Base-by-base conservation (phyloP, 2,113 vertebrate genomes). In the Pluvialis apricaria region DNA sequence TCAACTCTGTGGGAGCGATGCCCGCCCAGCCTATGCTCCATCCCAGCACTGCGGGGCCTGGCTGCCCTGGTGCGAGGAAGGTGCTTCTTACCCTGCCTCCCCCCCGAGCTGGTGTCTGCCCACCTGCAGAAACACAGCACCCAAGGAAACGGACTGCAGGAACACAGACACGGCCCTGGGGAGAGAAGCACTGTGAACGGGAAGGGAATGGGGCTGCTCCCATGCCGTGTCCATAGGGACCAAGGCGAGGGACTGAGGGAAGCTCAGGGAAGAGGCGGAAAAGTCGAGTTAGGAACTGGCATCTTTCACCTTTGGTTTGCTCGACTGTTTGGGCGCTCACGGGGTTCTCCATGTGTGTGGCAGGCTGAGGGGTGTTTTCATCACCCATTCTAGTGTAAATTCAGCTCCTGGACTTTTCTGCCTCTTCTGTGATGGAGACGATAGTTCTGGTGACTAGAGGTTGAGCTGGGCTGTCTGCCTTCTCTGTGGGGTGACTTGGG, bases 101-200 rank as follows among this genome's bases (percentile, higher is more conserved):
- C 32, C 78, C 55, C 51, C 0, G 1, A 38, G 51, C 38, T 40
- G 21, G 20, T 19, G 21, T 21, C 49, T 65, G 73, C 40, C 34
- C 7, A 17, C 17, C 42, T 3, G 5, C 36, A 55, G 68, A 47
- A 57, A 60, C 0, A 0, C 15, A 29, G 61, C 1, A 6, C 19
- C 14, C 13, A 40, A 19, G 65, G 82, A 11, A 4, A 14, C n/a
- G 13, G 40, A 6, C 2, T 8, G 12, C 57, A 82, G 65, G 47
- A 88, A 52, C 1, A 10, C 0, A 1, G 44, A 10, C 32, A 13
- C 15, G 29, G 38, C 42, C 58, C 58, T 13, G 32, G 22, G 61
- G 40, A 49, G 40, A 49, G 65, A 55, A n/a, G 70, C 31, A 21
- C 36, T 13, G 25, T 2, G 61, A 62, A 13, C 7, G 10, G 49